Evolutionary conservation across 1,140 invertebrate genomes (phyloP), one percentile per base, ranked within the genome.

Genomic region (Asobara japonica): DNA sequence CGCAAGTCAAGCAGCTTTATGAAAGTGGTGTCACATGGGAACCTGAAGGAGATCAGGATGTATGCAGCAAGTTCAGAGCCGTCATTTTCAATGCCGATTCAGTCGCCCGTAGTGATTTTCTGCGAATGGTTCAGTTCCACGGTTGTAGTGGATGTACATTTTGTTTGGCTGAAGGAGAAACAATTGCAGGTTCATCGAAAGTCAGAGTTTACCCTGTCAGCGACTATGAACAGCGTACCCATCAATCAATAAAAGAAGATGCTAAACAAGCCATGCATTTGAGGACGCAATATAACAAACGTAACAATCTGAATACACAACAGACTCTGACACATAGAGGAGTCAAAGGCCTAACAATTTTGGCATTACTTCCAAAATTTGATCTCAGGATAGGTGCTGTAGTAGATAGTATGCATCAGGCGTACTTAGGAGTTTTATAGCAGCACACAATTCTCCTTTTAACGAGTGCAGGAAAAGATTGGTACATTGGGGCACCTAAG

Each of bases 51-150:
- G 18, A 16, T 0, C 7, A 3, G 5, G 31, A 66, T 41, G 22
- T 71, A 38, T 29, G 25, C 0, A 60, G 25, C 1, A 71, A 61
- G 45, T 71, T 74, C n/a, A n/a, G n/a, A n/a, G n/a, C n/a, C n/a
- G n/a, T n/a, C n/a, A n/a, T n/a, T n/a, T n/a, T n/a, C n/a, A n/a
- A n/a, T n/a, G n/a, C n/a, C n/a, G n/a, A n/a, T n/a, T n/a, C n/a
- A n/a, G n/a, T n/a, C n/a, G n/a, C n/a, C n/a, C 5, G 51, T 71
- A 2, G 13, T 64, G 3, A 71, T 64, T 51, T 29, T 61, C 10
- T 31, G 45, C n/a, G 31, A 22, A 67, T 68, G 65, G 64, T 48
- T 18, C 70, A 65, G 45, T 75, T 30, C 16, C 66, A 69, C n/a
- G 70, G 70, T 31, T 20, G 18, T 25, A 22, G 16, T 29, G 74